phyloP scores from a whole-genome alignment of 1,140 invertebrate genomes.

The Polyergus mexicanus region DNA sequence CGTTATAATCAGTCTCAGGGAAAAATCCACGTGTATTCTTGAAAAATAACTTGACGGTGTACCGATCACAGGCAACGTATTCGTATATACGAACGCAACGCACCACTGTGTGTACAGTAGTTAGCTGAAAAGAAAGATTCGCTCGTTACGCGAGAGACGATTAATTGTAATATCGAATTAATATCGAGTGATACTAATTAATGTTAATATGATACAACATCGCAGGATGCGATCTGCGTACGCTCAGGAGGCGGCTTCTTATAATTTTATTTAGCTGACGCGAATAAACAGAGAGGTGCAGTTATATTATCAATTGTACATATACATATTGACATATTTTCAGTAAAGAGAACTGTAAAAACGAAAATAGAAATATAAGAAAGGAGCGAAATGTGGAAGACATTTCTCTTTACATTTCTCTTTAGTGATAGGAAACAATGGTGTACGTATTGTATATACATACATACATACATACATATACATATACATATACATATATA shows the following conservation, averaged over 20 bases:
- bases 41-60: constrained; percentile 49
- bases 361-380: constrained; percentile 8
- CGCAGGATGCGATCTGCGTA: neutral
- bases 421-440: constrained; percentile 27
- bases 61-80: constrained; percentile 47
- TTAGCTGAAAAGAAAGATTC: constrained; percentile 7
- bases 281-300: constrained; percentile 46
- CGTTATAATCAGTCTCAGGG: constrained; percentile 85
- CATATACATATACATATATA: constrained; percentile 68
- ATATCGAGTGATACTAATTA: constrained; percentile 50
- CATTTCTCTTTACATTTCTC: constrained; percentile 5
- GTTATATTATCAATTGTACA: constrained; percentile 68
- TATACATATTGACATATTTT: constrained; percentile 78
- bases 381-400: neutral
- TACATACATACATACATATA: constrained; percentile 41
- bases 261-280: constrained; percentile 71
- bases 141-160: neutral
- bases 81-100: constrained; percentile 51
- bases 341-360: constrained; percentile 44
- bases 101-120: constrained; percentile 57
- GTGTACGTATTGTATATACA: constrained; percentile 77
- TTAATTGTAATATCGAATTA: constrained; percentile 34
- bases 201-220: constrained; percentile 19
- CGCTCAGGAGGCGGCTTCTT: constrained; percentile 34
- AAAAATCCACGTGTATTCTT: constrained; percentile 83